phyloP scores from a whole-genome alignment of 30 jellyfish, hydroid and myxozoan species.

The Aurelia coerulea region DNA sequence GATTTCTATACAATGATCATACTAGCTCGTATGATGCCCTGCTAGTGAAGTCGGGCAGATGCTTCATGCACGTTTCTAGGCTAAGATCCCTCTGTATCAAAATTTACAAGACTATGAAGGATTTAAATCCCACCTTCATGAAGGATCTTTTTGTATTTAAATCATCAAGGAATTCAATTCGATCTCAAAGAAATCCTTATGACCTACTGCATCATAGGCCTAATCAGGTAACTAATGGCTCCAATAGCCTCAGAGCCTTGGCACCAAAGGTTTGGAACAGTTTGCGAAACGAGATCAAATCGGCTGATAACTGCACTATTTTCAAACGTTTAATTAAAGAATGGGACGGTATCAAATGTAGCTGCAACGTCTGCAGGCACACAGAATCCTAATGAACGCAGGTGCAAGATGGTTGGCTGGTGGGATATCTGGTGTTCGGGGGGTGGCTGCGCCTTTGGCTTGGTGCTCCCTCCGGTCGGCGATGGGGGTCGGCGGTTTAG shows the following conservation, averaged over 20 bases:
- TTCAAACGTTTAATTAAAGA: slow-evolving; percentile 6
- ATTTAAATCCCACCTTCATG: slow-evolving; percentile 6
- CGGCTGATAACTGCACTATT: slow-evolving; percentile 5
- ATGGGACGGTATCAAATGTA: slow-evolving; percentile 1
- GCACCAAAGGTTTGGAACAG: not conserved
- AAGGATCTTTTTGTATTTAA: not conserved
- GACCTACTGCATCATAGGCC: slow-evolving; percentile 16
- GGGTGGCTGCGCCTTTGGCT: too few species aligned
- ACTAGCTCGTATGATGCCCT: not conserved
- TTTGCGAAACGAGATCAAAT: slow-evolving; percentile 1
- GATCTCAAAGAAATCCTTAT: slow-evolving; percentile 21
- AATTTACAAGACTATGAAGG: not conserved
- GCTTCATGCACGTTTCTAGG: slow-evolving; percentile 3
- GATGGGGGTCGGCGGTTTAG: too few species aligned
- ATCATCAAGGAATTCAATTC: not conserved
- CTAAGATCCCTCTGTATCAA: not conserved
- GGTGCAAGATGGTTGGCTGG: too few species aligned
- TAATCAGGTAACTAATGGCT: not conserved
- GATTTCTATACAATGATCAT: slow-evolving; percentile 17
- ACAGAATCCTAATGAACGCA: slow-evolving; percentile 1
- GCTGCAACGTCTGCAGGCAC: slow-evolving; percentile 4
- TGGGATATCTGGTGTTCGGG: too few species aligned
- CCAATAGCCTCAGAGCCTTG: slow-evolving; percentile 20
- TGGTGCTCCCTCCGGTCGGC: too few species aligned
- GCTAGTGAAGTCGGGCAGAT: not conserved